Percentiles rank a stretch among this genome's conserved stretches.
Evolutionary conservation across 2,888 invertebrate genomes (phyloP).

Genomic region (Macrophya annulata): DNA sequence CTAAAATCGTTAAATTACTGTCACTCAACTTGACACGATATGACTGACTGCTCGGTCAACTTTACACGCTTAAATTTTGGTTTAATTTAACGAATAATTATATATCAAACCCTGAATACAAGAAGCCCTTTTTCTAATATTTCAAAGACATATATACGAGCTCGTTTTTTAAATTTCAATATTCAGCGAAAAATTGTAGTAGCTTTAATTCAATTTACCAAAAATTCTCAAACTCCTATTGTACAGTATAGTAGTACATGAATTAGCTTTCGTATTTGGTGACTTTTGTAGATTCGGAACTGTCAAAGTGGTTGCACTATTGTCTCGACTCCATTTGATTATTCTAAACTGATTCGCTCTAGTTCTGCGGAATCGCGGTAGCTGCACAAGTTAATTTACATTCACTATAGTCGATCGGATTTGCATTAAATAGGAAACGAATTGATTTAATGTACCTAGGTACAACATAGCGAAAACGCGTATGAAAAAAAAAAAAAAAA

Average conservation of each 20-base stretch:
- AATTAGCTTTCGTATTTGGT: background rate
- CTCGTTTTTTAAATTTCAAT: background rate
- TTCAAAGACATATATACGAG: background rate
- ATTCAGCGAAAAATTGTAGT: background rate
- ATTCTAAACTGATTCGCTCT: constrained; percentile 48
- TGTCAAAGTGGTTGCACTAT: constrained; percentile 34
- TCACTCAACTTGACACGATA: constrained; percentile 24
- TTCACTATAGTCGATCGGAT: constrained; percentile 48
- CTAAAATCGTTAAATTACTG: background rate
- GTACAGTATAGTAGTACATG: background rate
- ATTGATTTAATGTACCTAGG: constrained; percentile 26
- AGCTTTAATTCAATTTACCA: background rate
- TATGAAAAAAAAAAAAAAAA: background rate
- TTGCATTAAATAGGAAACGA: constrained; percentile 43
- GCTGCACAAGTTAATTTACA: constrained; percentile 49
- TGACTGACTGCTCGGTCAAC: constrained; percentile 13
- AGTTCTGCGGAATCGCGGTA: constrained; percentile 29
- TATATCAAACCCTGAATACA: background rate
- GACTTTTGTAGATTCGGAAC: constrained; percentile 25
- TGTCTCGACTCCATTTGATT: constrained; percentile 41
- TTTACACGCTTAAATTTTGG: background rate
- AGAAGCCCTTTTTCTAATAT: background rate
- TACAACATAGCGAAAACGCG: background rate
- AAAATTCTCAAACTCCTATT: background rate
- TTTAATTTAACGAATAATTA: background rate